These are phyloP conservation scores for Drosophila setosimentum DNA, from an alignment of 2,888 invertebrate species.

Conservation along the genomic window DNA sequence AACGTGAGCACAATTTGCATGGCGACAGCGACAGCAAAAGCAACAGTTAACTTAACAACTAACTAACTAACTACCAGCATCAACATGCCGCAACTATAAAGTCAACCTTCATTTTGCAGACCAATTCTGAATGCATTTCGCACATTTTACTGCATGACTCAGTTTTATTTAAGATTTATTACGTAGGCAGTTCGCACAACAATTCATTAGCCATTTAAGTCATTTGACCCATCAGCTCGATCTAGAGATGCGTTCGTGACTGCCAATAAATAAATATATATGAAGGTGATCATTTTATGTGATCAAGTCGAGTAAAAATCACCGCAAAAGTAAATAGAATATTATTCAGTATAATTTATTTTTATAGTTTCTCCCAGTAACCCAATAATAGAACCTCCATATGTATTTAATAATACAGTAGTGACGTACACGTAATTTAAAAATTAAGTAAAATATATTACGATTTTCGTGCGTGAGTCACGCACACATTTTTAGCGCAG, in stretches of 20 bases:
- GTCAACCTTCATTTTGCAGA: slow-evolving; percentile 65
- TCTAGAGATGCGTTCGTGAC: slow-evolving; percentile 44
- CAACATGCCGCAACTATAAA: slow-evolving; percentile 35
- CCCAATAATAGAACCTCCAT: background rate
- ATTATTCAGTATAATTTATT: background rate
- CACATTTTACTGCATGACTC: slow-evolving; percentile 47
- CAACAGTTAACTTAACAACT: slow-evolving; percentile 13
- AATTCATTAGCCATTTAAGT: slow-evolving; percentile 61
- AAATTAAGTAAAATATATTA: background rate
- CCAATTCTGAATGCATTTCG: slow-evolving; percentile 58
- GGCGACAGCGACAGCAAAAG: slow-evolving; percentile 53
- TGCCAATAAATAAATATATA: background rate
- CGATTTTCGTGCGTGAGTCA: slow-evolving; percentile 27
- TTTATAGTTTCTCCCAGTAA: background rate
- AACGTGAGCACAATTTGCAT: slow-evolving; percentile 82
- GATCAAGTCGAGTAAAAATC: background rate
- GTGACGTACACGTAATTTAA: background rate
- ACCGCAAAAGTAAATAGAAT: background rate
- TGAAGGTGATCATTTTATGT: background rate
- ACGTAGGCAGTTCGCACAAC: slow-evolving; percentile 47
- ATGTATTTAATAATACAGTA: background rate
- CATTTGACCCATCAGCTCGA: slow-evolving; percentile 33
- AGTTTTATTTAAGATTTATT: slow-evolving; percentile 57
- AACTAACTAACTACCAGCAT: slow-evolving; percentile 18
- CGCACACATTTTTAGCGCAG: slow-evolving; percentile 34